Evolutionary conservation across 2,888 invertebrate genomes (phyloP).

Genomic region (Hirudinaria manillensis): DNA sequence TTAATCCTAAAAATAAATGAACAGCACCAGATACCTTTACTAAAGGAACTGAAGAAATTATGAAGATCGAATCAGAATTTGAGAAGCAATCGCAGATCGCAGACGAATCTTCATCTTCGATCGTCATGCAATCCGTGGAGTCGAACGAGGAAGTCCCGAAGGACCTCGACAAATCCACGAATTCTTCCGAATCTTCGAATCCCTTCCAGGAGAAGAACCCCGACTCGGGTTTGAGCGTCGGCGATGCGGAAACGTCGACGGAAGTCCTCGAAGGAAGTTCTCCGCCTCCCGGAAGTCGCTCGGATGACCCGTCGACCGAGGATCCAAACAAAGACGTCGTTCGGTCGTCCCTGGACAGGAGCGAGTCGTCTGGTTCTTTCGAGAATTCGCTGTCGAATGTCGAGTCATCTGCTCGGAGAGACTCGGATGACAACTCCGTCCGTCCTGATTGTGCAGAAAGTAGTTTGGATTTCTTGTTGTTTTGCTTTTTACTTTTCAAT

Average conservation of each 20-base stretch:
- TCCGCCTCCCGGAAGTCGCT: no score
- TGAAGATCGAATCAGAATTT: no score
- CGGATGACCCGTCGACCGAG: not conserved
- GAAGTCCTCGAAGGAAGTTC: not conserved
- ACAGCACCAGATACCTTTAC: no score
- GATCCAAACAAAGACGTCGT: not conserved
- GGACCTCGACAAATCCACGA: not conserved
- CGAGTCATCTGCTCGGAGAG: not conserved
- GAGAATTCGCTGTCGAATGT: not conserved
- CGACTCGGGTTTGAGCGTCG: not conserved
- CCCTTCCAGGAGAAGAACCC: no score
- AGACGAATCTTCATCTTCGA: no score
- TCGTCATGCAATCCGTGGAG: not conserved
- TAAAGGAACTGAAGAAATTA: no score
- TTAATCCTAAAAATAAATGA: no score
- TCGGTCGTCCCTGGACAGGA: not conserved
- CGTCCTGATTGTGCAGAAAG: not conserved
- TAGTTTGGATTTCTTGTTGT: not conserved
- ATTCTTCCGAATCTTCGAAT: no score
- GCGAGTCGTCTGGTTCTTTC: not conserved
- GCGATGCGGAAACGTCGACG: not conserved
- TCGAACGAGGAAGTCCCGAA: not conserved
- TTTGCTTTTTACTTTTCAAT: no score
- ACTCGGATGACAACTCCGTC: not conserved
- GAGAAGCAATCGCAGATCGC: no score